A percentile compares a stretch with the other conserved stretches of the same genome.
These are phyloP conservation scores for Strix occidentalis DNA, from an alignment of 2,797 vertebrate species.

Conservation along the genomic window DNA sequence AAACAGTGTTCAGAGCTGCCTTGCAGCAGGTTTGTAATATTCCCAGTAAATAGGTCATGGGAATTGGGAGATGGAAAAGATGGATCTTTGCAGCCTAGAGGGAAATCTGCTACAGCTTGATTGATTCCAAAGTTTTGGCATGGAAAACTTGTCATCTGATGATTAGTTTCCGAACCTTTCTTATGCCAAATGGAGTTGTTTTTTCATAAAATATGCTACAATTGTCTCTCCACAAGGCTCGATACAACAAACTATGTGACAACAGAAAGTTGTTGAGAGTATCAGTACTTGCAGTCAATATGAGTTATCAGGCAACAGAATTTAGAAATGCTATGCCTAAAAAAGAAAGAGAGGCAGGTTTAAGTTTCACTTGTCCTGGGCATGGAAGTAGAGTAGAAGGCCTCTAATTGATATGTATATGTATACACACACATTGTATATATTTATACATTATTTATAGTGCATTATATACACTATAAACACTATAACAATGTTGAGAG, in stretches of 20 bases:
- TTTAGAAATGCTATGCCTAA: background rate
- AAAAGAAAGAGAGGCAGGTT: background rate
- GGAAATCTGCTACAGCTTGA: background rate
- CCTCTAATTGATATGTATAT: background rate
- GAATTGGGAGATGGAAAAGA: background rate
- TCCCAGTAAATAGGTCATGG: slow-evolving; percentile 6
- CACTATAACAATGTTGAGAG: background rate
- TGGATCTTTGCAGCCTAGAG: slow-evolving; percentile 6
- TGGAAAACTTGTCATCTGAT: background rate
- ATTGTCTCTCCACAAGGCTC: background rate
- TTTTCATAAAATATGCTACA: background rate
- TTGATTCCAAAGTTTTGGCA: slow-evolving; percentile 19
- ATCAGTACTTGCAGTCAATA: background rate
- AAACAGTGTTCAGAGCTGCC: background rate
- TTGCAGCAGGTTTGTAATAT: background rate
- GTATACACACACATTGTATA: background rate
- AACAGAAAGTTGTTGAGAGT: background rate
- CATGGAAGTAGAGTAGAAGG: background rate
- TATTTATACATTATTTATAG: background rate
- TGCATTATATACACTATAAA: background rate
- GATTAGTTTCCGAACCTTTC: background rate
- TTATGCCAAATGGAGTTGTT: background rate
- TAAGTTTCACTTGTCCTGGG: background rate
- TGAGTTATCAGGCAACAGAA: background rate
- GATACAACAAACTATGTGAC: background rate